Conservation (phyloP, 1,140 invertebrate species). For the Megathymus violae region DNA sequence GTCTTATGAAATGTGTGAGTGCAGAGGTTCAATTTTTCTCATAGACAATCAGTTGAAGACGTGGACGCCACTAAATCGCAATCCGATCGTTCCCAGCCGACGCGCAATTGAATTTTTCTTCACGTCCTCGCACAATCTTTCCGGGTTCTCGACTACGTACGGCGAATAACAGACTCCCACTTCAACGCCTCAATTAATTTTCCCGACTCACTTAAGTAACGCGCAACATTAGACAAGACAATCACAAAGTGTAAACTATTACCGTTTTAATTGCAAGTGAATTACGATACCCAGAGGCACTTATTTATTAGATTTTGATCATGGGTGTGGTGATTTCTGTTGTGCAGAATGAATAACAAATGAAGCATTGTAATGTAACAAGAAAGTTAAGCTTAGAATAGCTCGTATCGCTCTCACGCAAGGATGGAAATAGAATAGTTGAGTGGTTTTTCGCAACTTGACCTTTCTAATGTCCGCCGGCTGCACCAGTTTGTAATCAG, state of each 20-base stretch:
- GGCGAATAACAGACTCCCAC: not conserved
- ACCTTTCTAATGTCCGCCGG: slow-evolving; percentile 56
- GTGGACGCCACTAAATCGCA: slow-evolving; percentile 58
- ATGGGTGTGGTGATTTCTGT: slow-evolving; percentile 22
- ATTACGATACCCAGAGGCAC: slow-evolving; percentile 6
- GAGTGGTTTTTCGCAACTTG: slow-evolving; percentile 40
- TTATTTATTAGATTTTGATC: slow-evolving; percentile 18
- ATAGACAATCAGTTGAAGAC: slow-evolving; percentile 51
- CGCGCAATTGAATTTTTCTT: slow-evolving; percentile 56
- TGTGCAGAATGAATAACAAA: slow-evolving; percentile 18
- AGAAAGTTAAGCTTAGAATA: slow-evolving; percentile 28
- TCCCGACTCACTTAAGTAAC: no score
- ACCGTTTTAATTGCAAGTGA: slow-evolving; percentile 20
- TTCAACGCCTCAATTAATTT: no score
- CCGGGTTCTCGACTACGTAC: slow-evolving; percentile 41
- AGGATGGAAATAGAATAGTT: slow-evolving; percentile 41
- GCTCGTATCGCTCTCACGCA: slow-evolving; percentile 31
- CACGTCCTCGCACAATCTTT: slow-evolving; percentile 43
- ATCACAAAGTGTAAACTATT: slow-evolving; percentile 8
- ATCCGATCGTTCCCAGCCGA: slow-evolving; percentile 48
- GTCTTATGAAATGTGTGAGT: slow-evolving; percentile 75
- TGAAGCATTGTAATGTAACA: slow-evolving; percentile 11
- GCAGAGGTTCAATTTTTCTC: slow-evolving; percentile 63
- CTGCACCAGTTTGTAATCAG: slow-evolving; percentile 73
- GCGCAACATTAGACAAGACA: not conserved